These are phyloP conservation scores for Popillia japonica DNA, from an alignment of 1,140 invertebrate species.

Conservation along the genomic window DNA sequence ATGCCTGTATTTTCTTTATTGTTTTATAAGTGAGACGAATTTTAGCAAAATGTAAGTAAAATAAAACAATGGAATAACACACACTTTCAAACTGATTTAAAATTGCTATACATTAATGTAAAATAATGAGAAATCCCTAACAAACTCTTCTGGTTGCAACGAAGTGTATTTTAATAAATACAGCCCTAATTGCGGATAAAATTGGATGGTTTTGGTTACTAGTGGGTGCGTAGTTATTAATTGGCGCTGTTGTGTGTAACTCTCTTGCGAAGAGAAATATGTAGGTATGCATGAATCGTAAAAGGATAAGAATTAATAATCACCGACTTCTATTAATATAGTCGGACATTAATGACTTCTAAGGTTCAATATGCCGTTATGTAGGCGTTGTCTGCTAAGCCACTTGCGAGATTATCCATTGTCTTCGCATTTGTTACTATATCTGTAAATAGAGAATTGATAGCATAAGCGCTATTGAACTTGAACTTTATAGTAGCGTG, in stretches of 20 bases:
- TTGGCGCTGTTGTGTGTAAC: neutral
- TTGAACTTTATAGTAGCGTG: neutral
- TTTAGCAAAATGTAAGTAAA: neutral
- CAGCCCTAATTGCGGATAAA: constrained; percentile 14
- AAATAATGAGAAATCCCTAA: neutral
- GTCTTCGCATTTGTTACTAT: constrained; percentile 10
- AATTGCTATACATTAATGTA: constrained; percentile 9
- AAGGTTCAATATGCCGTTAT: constrained; percentile 20
- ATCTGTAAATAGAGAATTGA: neutral
- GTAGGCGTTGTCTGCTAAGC: neutral
- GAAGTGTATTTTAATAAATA: constrained; percentile 12
- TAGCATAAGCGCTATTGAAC: neutral
- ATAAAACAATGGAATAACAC: neutral
- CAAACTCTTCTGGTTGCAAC: constrained; percentile 9
- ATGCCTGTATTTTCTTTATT: too few species aligned
- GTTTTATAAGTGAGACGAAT: too few species aligned
- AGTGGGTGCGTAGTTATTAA: neutral
- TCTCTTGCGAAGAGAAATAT: neutral
- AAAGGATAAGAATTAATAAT: constrained; percentile 29
- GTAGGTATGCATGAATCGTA: neutral
- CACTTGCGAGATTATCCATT: neutral
- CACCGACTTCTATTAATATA: constrained; percentile 1
- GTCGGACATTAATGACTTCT: neutral
- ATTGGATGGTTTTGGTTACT: neutral
- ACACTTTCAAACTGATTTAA: neutral